Base-by-base conservation (phyloP, 1,140 invertebrate genomes). In the Hydropsyche tenuis region DNA sequence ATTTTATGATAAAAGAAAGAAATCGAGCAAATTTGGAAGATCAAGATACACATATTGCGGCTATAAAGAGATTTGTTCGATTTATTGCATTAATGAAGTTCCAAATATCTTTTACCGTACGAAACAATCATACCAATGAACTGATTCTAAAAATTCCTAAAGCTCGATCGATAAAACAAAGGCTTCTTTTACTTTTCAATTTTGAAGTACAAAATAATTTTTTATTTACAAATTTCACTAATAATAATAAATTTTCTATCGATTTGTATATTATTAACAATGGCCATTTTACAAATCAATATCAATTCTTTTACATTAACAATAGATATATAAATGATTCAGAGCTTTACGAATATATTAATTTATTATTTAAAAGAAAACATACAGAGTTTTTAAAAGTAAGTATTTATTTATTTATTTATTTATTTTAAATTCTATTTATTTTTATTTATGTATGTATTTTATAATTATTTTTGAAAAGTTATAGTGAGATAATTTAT, bases 301-400 rank as follows among this genome's bases (percentile, higher is more conserved):
- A 86, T 23, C 89, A 90, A 78, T 88, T 87, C 80, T 78, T 90
- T 1, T 90, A 85, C 80, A 82, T 90, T 0, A 90, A 90, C 80
- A 86, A 85, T 73, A 74, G 88, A 66, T 79, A 83, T 7, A 79
- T 89, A 14, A 76, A 84, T 56, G 85, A 85, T 73, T 82, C 82
- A 11, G 84, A 84, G 78, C 78, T 86, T 46, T 85, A 85, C 69
- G 86, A 84, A 77, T 72, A 84, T 18, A 73, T 88, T 2, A 85
- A 84, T 74, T 76, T 37, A 37, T 37, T 9, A 37, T 37, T 37
- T 9, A 37, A 37, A 37, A 9, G 30, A 4, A 9, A 37, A 37
- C 30, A 37, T 9, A 4, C 30, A 37, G 9, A 9, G 9, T 37
- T 4, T 37, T 37, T 37, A n/a, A n/a, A n/a, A n/a, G n/a, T n/a